Evolutionary conservation across 2,113 vertebrate species (phyloP).

Genomic region (Syngnathus floridae): DNA sequence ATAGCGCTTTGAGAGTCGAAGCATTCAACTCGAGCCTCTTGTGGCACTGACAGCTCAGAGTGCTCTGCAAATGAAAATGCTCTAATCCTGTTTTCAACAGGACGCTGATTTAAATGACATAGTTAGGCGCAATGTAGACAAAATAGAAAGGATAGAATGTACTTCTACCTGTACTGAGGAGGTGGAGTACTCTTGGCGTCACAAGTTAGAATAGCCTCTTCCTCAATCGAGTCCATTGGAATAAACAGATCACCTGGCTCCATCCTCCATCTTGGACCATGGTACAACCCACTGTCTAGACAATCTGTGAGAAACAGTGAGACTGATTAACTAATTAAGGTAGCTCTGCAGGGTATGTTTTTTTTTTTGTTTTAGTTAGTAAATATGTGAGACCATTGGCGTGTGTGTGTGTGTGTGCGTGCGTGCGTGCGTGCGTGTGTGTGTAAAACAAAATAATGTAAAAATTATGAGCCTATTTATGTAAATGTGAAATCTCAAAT

Average conservation of each 20-base stretch:
- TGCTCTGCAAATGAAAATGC: not conserved
- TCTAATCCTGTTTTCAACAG: constrained; percentile 5
- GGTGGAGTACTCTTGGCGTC: constrained; percentile 66
- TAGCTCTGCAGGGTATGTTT: not conserved
- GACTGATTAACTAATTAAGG: not conserved
- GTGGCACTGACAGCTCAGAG: constrained; percentile 15
- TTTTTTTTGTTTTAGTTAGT: no score
- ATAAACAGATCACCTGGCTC: constrained; percentile 71
- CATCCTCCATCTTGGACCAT: constrained; percentile 73
- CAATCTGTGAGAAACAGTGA: constrained; percentile 53
- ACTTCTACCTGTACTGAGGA: constrained; percentile 67
- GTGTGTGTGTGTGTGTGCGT: no score
- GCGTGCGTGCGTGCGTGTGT: no score
- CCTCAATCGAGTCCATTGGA: constrained; percentile 67
- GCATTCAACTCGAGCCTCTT: constrained; percentile 15
- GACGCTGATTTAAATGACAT: not conserved
- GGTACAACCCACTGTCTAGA: constrained; percentile 67
- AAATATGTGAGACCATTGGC: no score
- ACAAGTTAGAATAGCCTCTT: constrained; percentile 70
- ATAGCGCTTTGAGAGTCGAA: not conserved
- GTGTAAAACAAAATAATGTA: no score
- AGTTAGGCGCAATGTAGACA: not conserved
- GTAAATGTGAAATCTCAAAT: not conserved
- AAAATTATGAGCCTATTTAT: not conserved
- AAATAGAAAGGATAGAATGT: not conserved